phyloP scores from a whole-genome alignment of 2,888 invertebrate species.

The Anthrax anthrax region DNA sequence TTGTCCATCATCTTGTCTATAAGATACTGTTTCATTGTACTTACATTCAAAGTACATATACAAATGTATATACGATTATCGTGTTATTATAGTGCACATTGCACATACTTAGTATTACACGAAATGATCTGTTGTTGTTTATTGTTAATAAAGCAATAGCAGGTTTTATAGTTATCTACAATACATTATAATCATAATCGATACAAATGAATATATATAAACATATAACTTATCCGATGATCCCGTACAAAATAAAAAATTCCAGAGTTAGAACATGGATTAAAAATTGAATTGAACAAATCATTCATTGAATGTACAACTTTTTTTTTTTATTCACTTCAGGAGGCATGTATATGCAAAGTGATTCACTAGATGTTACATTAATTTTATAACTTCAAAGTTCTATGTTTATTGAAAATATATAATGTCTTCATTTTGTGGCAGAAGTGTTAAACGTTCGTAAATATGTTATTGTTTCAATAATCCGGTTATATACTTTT shows the following conservation, averaged over 20 bases:
- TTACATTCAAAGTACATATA: too few relatives aligned
- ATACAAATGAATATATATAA: too few relatives aligned
- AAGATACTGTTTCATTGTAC: too few relatives aligned
- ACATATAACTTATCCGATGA: too few relatives aligned
- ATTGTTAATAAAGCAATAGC: too few relatives aligned
- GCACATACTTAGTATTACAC: conserved; percentile 3
- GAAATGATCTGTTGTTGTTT: conserved; percentile 1
- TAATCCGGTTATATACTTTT: conserved; percentile 1
- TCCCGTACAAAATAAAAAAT: too few relatives aligned
- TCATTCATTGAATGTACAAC: not conserved
- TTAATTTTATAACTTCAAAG: not conserved
- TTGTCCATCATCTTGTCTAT: not conserved
- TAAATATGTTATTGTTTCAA: conserved; percentile 1
- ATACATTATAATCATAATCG: too few relatives aligned
- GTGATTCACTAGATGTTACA: not conserved
- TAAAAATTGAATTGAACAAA: not conserved
- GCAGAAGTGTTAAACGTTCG: not conserved
- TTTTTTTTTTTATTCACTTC: not conserved
- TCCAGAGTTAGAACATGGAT: not conserved
- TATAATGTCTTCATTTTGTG: conserved; percentile 6
- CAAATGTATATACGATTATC: too few relatives aligned
- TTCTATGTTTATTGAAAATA: not conserved
- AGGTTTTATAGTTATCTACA: too few relatives aligned
- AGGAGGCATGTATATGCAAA: not conserved
- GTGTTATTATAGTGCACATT: too few relatives aligned